Evolutionary conservation across 2,888 invertebrate species (phyloP), one percentile per base, ranked within the genome.

Genomic region (Cephus runcator): DNA sequence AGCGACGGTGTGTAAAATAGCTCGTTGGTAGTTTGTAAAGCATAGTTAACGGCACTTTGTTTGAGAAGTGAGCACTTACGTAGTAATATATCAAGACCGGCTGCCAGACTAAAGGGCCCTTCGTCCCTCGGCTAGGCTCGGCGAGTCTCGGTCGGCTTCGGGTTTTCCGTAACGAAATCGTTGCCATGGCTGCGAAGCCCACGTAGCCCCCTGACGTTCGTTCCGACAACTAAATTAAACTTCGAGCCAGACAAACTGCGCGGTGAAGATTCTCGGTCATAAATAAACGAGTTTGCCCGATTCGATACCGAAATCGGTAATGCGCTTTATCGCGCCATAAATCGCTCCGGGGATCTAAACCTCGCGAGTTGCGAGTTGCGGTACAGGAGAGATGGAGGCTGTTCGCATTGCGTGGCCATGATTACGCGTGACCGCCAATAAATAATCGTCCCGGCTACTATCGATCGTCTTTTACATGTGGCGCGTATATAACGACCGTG

Each of bases 201-300:
- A 56, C 56, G 23, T 9, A 56, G 56, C 56, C 9, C 56, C 56
- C 36, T 36, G 35, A 36, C 36, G 56, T 23, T 56, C 75, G 76
- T 11, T 40, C 75, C 71, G 36, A 74, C 77, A 80, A 81, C 79
- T 81, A 82, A 86, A 84, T 84, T 83, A 84, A 85, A 86, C 81
- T 82, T 85, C 81, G 80, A 82, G 82, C 80, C 77, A 75, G 83
- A 85, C 82, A 83, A 85, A 86, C 84, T 81, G 80, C 73, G 73
- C 73, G 78, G 75, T 77, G 79, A 85, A 83, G 80, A 82, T 83
- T 79, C 75, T 78, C 36, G 79, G 79, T 81, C 81, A 86, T 87
- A 86, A 87, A 86, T 87, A 86, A 86, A 82, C 82, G 85, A 81
- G 84, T 87, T 83, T 82, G 81, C 80, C 69, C 71, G 36, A 83